phyloP scores from a whole-genome alignment of 2,113 vertebrate genomes.

The Ciconia stormi region DNA sequence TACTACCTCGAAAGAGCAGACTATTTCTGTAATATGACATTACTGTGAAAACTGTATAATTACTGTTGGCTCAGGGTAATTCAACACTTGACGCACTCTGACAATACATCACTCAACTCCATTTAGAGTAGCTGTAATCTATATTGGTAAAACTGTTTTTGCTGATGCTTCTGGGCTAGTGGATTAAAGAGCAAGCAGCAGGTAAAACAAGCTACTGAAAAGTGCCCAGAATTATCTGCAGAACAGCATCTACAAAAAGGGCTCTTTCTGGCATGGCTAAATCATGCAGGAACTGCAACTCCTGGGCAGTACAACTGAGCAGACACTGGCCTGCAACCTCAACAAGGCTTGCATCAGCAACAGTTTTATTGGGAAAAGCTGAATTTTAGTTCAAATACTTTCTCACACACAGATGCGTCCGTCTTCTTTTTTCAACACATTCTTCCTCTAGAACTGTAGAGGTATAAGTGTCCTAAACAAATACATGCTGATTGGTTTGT shows the following conservation, averaged over 20 bases:
- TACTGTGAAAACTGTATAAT: neutral
- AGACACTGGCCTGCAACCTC: neutral
- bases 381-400: neutral
- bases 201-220: neutral
- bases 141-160: neutral
- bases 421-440: rapidly evolving
- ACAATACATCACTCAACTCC: neutral
- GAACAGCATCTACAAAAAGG: neutral
- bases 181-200: neutral
- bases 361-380: neutral
- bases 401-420: no score
- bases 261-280: neutral
- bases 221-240: neutral
- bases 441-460: neutral
- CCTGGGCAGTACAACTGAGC: neutral
- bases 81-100: neutral
- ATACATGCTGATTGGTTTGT: neutral
- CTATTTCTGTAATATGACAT: neutral
- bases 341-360: neutral
- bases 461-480: neutral
- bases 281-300: neutral
- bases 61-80: neutral
- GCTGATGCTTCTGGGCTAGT: neutral
- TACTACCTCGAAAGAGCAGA: neutral
- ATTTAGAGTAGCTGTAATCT: neutral